Base-by-base conservation (phyloP, 1,140 invertebrate genomes). In the Lethrus apterus region DNA sequence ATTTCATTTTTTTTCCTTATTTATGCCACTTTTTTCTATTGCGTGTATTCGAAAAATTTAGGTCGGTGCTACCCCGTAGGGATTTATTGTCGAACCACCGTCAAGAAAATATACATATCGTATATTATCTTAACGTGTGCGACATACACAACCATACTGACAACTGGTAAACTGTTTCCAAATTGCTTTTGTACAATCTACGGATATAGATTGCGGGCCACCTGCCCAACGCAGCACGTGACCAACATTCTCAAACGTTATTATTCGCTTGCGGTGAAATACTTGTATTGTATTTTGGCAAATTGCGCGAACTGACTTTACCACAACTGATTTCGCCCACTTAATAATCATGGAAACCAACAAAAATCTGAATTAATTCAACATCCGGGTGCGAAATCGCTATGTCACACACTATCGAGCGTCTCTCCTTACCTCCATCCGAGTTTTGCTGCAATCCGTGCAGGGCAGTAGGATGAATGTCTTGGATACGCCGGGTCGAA, bases 401-500 rank as follows among this genome's bases (percentile, higher is more conserved):
- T 20, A 13, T 21, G 15, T 36, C 23, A 17, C 24, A 21, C 17
- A 21, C 23, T 36, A 9, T 9, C 23, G 23, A 9, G 15, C 33
- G 15, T 17, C 11, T 18, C 24, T n/a, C 57, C 64, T 70, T 68
- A 84, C 81, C 64, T 72, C 72, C 76, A 84, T 81, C 47, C 77
- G 75, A 21, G 70, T 64, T 2, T 75, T 68, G 44, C 83, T 79
- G 64, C 87, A 90, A 14, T 72, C 70, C 0, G 80, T 79, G 65
- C 89, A 94, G 1, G 89, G 84, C 53, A 93, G 60, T 4, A 93
- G 67, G 33, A 94, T 71, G 43, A 93, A 82, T 1, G 81, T 88
- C 60, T 89, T 91, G 0, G 87, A 85, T 2, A 83, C 88, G 13
- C 84, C 90, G 1, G 86, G 74, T n/a, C 89, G 75, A 70, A 89